Conservation (phyloP, 2,888 invertebrate species). For the Drosophila rubida region DNA sequence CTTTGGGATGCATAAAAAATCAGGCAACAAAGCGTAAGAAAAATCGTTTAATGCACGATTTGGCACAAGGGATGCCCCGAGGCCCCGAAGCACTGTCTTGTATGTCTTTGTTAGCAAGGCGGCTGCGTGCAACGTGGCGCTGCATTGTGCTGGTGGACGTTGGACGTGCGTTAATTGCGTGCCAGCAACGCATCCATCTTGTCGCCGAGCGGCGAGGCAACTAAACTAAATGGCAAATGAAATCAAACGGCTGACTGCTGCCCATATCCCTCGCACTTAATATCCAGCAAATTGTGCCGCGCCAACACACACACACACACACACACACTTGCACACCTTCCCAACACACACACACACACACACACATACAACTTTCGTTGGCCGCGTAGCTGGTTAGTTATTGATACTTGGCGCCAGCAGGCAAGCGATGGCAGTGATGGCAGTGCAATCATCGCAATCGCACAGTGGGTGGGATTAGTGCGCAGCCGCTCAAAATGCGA, state of each 20-base stretch:
- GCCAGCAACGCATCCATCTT: conserved; percentile 33
- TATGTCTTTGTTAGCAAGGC: too few relatives aligned
- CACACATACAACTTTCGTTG: conserved; percentile 14
- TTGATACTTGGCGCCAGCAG: conserved; percentile 58
- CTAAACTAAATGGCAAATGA: conserved; percentile 49
- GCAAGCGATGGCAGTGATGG: conserved; percentile 15
- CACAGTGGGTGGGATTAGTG: conserved; percentile 1
- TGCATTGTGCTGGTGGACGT: conserved; percentile 13
- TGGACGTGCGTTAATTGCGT: conserved; percentile 37
- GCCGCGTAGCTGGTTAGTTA: conserved; percentile 34
- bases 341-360: conserved; percentile 22
- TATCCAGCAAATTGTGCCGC: conserved; percentile 40
- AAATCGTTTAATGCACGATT: conserved; percentile 64
- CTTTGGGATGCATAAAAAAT: conserved; percentile 45
- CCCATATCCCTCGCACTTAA: conserved; percentile 46
- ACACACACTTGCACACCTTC: conserved; percentile 16
- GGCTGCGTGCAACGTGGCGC: not conserved
- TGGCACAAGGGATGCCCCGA: conserved; percentile 23
- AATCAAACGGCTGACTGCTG: conserved; percentile 58
- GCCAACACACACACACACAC: conserved; percentile 23
- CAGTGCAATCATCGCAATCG: conserved; percentile 32
- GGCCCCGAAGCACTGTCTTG: too few relatives aligned
- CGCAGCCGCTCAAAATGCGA: not conserved
- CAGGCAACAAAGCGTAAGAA: conserved; percentile 51
- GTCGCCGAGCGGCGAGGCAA: conserved; percentile 15